Base-by-base conservation (phyloP, 2,888 invertebrate genomes). In the Scrobipalpa costella region DNA sequence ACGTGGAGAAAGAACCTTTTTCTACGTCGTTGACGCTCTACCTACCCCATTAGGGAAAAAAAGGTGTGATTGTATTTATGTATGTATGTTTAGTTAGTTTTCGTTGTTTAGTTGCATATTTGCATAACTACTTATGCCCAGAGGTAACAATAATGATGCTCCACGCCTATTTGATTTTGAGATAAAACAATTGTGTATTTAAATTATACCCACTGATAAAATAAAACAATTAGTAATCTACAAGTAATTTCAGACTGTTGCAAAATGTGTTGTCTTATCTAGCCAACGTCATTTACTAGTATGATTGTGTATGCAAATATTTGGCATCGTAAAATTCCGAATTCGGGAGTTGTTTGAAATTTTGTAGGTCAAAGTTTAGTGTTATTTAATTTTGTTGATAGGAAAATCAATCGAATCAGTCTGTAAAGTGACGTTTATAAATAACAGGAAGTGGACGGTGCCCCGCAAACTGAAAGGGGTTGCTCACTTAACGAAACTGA, bases 221-320 rank as follows among this genome's bases (percentile, higher is more conserved):
- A 44, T n/a, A 6, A 44, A 9, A 44, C 44, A 44, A 44, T 44
- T 44, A 44, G 44, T 44, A 44, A 44, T n/a, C 44, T 7, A 44
- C 44, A 15, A n/a, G 15, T 3, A n/a, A 44, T 7, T 27, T 2
- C 27, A 27, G 27, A 27, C 27, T 15, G 13, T n/a, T n/a, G 40
- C 9, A 11, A 44, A 44, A 44, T 44, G n/a, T 44, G n/a, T 44
- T 44, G n/a, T 44, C 44, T 44, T 15, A 44, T 44, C 44, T n/a
- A 3, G 15, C 11, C 40, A 13, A 9, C 44, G 2, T 44, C 7
- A 44, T 44, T 9, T 44, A 27, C 5, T 44, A 2, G n/a, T 15
- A 5, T 5, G n/a, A 15, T 44, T 44, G 3, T 13, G 3, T 2
- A 15, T 44, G 7, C 13, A 44, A 44, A 44, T 44, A n/a, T 44